Conservation (phyloP, 2,797 vertebrate genomes). For the Gobio occitaniae region DNA sequence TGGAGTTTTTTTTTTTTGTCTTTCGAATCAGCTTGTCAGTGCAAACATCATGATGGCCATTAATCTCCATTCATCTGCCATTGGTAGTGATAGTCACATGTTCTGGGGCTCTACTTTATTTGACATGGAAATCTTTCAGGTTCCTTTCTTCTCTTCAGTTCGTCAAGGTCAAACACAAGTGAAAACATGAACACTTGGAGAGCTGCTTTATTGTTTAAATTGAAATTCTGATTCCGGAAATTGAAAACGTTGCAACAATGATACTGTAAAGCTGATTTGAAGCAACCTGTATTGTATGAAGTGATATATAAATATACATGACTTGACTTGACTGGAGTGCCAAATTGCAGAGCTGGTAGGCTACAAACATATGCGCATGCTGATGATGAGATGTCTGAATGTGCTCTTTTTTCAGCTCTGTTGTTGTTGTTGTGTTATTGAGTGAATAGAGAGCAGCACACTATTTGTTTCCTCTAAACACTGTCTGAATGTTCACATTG, state of each 20-base stretch:
- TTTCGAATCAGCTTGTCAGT: neutral
- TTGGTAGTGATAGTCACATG: neutral
- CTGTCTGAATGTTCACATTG: too few relatives aligned
- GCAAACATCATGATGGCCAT: neutral
- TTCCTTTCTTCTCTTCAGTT: neutral
- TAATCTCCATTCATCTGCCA: neutral
- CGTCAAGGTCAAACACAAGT: neutral
- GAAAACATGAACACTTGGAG: neutral
- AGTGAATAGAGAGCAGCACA: neutral
- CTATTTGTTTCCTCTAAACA: neutral
- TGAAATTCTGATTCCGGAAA: neutral
- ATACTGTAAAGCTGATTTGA: neutral
- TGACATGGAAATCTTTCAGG: neutral
- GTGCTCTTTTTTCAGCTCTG: neutral
- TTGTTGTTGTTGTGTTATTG: neutral
- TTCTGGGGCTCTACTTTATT: neutral
- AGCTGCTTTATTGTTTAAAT: too few relatives aligned
- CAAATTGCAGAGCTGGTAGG: neutral
- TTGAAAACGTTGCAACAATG: neutral
- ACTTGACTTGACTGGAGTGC: neutral
- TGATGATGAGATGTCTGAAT: neutral
- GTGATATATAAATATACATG: neutral
- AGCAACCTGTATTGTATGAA: neutral
- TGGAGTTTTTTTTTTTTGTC: neutral
- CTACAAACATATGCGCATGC: too few relatives aligned